Evolutionary conservation across 2,113 vertebrate genomes (phyloP), one percentile per base, ranked within the genome.

Genomic region (Cavia aperea): DNA sequence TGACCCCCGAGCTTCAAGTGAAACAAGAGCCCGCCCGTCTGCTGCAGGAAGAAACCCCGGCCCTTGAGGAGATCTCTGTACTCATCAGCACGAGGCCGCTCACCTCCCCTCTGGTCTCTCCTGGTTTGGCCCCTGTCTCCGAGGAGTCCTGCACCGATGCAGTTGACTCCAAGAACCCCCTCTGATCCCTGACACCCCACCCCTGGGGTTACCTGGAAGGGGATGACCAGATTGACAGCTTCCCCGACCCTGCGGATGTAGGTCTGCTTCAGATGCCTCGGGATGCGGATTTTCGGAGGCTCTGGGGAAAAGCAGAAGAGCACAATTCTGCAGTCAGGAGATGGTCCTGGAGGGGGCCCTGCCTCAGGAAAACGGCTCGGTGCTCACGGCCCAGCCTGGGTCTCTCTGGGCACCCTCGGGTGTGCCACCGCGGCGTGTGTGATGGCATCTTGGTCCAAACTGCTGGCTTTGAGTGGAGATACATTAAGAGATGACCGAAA

Each of bases 261-360:
- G 0, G 99, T 99, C 98, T 99, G 99, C 96, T 99, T 99, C 97
- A 99, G 97, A 95, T 99, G 99, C 90, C 99, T 98, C 4, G 99
- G 99, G 78, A 99, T 97, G 7, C 99, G 98, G 96, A 99, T 99
- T 97, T 99, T 99, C 16, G 99, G 99, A 92, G 98, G 97, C 97
- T 99, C 99, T 99, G 97, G 56, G 60, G 65, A 65, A 96, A 72
- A 16, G 87, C 29, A 39, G 39, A 65, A 86, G 0, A 86, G 81
- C 13, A 39, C 14, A 31, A 29, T 86, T 91, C 72, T 62, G 51
- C 10, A 13, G 31, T 94, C 72, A 95, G 78, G 16, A 16, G 1
- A 7, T 23, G 10, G 10, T 18, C 9, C 81, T 11, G 75, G 26
- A 66, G 63, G 49, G 11, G 79, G n/a, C 46, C 73, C 79, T 26